phyloP scores from a whole-genome alignment of 2,888 invertebrate species.

The Conistra vaccinii region DNA sequence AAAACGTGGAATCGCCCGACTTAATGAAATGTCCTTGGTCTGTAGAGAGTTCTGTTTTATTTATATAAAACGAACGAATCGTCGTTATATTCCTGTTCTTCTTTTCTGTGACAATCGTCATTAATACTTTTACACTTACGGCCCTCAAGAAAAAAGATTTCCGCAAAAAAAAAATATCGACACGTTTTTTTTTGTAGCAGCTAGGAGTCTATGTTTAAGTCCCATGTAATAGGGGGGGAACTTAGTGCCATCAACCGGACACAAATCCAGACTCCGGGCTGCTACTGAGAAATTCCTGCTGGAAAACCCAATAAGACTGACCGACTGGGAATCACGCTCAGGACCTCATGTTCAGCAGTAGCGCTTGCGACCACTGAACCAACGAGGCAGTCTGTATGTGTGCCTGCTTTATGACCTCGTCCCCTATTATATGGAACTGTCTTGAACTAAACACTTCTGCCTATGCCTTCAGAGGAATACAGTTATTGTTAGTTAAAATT shows the following conservation, averaged over 20 bases:
- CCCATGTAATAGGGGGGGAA: not conserved
- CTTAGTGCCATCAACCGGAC: not conserved
- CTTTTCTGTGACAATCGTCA: not conserved
- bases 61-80: not conserved
- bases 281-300: not conserved
- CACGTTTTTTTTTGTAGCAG: not conserved
- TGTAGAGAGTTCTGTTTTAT: conserved; percentile 5
- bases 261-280: not conserved
- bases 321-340: not conserved
- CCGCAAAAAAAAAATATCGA: not conserved
- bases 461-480: not conserved
- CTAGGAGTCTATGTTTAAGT: not conserved
- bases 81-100: not conserved
- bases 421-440: not conserved
- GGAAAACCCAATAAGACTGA: not conserved
- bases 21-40: conserved; percentile 30
- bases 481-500: not conserved
- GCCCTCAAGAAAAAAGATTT: not conserved
- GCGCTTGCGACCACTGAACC: not conserved
- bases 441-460: not conserved
- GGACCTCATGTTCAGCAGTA: not conserved
- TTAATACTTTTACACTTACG: not conserved
- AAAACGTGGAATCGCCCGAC: conserved; percentile 20
- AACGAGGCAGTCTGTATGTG: not conserved
- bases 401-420: not conserved